Percentiles rank a stretch among this genome's conserved stretches.
These are phyloP conservation scores for Eriocheir sinensis DNA, from an alignment of 1,140 invertebrate genomes.

Conservation along the genomic window DNA sequence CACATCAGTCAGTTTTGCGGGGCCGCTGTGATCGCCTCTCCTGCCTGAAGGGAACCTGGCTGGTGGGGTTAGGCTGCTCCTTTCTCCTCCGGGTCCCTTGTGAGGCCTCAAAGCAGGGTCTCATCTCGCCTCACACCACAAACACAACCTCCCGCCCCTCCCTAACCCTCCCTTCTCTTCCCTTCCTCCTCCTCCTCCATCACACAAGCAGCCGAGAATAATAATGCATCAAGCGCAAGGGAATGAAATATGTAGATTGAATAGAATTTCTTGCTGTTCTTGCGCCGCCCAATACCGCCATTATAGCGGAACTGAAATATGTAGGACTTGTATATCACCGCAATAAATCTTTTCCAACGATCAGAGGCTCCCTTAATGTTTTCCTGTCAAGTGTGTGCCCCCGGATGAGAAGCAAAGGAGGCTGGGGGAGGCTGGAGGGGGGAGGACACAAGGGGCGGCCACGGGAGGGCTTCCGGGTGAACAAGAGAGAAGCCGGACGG, in stretches of 20 bases:
- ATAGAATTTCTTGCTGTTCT: conserved; percentile 4
- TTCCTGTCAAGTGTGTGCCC: not conserved
- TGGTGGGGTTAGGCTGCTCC: too few relatives aligned
- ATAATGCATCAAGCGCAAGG: not conserved
- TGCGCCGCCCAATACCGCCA: not conserved
- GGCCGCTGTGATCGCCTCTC: not conserved
- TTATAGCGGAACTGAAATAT: conserved; percentile 26
- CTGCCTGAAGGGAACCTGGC: not conserved
- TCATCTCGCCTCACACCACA: not conserved
- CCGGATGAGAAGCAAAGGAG: too few relatives aligned
- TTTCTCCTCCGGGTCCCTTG: not conserved
- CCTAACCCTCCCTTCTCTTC: too few relatives aligned
- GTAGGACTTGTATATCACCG: not conserved
- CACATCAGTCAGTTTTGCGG: not conserved
- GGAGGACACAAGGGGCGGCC: too few relatives aligned
- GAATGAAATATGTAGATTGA: not conserved
- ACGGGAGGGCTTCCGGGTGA: too few relatives aligned
- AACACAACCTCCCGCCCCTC: not conserved
- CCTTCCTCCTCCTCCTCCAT: too few relatives aligned
- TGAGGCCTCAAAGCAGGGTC: not conserved
- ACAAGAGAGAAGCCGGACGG: too few relatives aligned
- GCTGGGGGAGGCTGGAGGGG: too few relatives aligned
- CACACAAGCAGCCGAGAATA: too few relatives aligned
- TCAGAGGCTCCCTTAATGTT: not conserved
- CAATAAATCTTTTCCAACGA: not conserved